phyloP scores from a whole-genome alignment of 2,113 vertebrate species.

The Salvelinus sp. region DNA sequence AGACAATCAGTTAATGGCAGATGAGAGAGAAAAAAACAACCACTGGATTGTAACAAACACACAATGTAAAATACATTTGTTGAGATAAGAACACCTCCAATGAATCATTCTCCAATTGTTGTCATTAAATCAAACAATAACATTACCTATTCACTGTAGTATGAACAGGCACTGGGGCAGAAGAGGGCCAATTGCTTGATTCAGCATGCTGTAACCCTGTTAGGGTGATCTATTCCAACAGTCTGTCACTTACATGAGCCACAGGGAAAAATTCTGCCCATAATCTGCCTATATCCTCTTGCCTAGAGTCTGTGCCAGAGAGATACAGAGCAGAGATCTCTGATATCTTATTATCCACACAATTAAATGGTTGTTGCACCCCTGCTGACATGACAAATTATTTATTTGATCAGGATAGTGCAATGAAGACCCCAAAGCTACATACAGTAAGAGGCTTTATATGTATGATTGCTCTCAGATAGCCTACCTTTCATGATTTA shows the following conservation, averaged over 20 bases:
- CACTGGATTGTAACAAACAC: neutral
- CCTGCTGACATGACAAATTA: slow-evolving; percentile 14
- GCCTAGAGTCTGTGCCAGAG: slow-evolving; percentile 13
- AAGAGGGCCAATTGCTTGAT: slow-evolving; percentile 54
- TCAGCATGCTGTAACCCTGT: slow-evolving; percentile 50
- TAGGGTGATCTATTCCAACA: slow-evolving; percentile 50
- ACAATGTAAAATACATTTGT: slow-evolving; percentile 2
- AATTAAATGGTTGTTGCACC: slow-evolving; percentile 3
- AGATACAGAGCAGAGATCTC: slow-evolving; percentile 16
- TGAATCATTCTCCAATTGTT: neutral
- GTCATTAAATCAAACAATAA: slow-evolving; percentile 4
- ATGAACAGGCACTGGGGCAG: slow-evolving; percentile 39
- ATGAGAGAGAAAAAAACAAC: neutral
- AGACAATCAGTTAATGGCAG: slow-evolving; percentile 5
- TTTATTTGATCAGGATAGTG: slow-evolving; percentile 28
- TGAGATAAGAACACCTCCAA: slow-evolving; percentile 14
- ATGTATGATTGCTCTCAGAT: slow-evolving; percentile 24
- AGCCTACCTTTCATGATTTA: slow-evolving; percentile 18
- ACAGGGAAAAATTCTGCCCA: slow-evolving; percentile 20
- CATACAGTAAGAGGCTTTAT: slow-evolving; percentile 13
- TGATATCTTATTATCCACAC: slow-evolving; percentile 36
- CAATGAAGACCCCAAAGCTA: slow-evolving; percentile 20
- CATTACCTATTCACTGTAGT: slow-evolving; percentile 23
- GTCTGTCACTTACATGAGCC: slow-evolving; percentile 36
- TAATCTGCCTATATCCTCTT: slow-evolving; percentile 9